These are phyloP conservation scores for Lasioglossum oenotherae DNA, from an alignment of 2,888 invertebrate species.

Conservation along the genomic window DNA sequence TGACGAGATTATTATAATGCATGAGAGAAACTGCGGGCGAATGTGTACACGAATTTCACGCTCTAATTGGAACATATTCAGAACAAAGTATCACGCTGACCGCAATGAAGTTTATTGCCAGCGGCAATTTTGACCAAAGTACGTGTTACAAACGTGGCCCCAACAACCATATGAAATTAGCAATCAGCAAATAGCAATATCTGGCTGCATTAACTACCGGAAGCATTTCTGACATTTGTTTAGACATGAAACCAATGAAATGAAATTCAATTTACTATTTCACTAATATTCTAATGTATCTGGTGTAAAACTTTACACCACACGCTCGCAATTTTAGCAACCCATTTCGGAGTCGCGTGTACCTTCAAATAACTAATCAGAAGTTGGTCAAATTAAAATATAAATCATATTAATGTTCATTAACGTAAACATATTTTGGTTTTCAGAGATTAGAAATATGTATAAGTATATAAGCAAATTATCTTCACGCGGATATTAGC, in stretches of 20 bases:
- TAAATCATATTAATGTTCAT: neutral
- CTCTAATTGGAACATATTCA: constrained; percentile 2
- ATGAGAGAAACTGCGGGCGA: neutral
- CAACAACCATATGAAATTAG: constrained; percentile 7
- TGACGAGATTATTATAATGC: constrained; percentile 13
- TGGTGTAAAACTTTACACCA: neutral
- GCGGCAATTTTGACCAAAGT: neutral
- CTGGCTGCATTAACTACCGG: neutral
- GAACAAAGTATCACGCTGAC: neutral
- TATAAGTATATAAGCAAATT: neutral
- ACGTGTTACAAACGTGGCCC: neutral
- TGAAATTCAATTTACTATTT: neutral
- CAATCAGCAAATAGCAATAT: neutral
- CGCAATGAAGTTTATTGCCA: constrained; percentile 11
- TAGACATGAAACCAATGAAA: neutral
- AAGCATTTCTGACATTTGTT: neutral
- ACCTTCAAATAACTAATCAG: neutral
- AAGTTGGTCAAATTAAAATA: neutral
- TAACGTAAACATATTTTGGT: neutral
- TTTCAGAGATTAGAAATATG: neutral
- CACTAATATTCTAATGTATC: neutral
- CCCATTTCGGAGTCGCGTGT: neutral
- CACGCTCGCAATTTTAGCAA: neutral
- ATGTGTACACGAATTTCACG: constrained; percentile 7
- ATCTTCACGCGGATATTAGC: neutral